These are phyloP conservation scores for Dynastes maya DNA, from an alignment of 2,888 invertebrate genomes.

Conservation along the genomic window DNA sequence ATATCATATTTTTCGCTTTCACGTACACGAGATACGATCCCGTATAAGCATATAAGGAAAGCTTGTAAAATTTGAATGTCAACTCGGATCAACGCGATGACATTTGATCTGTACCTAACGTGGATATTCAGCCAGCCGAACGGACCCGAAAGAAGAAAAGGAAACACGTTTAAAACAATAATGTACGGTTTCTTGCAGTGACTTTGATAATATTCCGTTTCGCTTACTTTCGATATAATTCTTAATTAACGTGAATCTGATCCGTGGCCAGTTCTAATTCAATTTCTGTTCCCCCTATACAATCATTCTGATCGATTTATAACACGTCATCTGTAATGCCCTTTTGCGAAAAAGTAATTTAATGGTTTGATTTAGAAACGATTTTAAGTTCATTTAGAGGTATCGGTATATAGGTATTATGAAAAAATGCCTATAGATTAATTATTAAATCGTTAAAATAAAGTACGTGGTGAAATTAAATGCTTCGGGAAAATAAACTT, in stretches of 20 bases:
- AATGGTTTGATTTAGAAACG: conserved; percentile 13
- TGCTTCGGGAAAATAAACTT: no score
- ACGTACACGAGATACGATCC: conserved; percentile 18
- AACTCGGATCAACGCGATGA: conserved; percentile 68
- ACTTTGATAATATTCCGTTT: conserved; percentile 47
- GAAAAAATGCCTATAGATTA: no score
- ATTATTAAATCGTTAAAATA: no score
- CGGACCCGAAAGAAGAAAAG: neutral
- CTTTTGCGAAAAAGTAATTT: conserved; percentile 36
- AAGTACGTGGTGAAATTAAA: no score
- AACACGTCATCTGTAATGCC: conserved; percentile 57
- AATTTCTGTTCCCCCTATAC: conserved; percentile 49
- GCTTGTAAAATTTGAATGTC: conserved; percentile 71
- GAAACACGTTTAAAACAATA: conserved; percentile 31
- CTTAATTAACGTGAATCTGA: conserved; percentile 63
- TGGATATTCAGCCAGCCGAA: conserved; percentile 49
- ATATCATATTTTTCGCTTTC: conserved; percentile 55
- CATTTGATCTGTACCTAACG: conserved; percentile 60
- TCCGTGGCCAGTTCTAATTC: conserved; percentile 61
- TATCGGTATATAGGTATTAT: neutral
- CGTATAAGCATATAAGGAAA: conserved; percentile 59
- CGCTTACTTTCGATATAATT: conserved; percentile 60
- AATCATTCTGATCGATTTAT: conserved; percentile 59
- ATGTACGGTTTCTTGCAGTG: conserved; percentile 2
- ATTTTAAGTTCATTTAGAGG: neutral